Evolutionary conservation across 2,888 invertebrate species (phyloP), one percentile per base, ranked within the genome.

Genomic region (Tenthredo scrophulariae): DNA sequence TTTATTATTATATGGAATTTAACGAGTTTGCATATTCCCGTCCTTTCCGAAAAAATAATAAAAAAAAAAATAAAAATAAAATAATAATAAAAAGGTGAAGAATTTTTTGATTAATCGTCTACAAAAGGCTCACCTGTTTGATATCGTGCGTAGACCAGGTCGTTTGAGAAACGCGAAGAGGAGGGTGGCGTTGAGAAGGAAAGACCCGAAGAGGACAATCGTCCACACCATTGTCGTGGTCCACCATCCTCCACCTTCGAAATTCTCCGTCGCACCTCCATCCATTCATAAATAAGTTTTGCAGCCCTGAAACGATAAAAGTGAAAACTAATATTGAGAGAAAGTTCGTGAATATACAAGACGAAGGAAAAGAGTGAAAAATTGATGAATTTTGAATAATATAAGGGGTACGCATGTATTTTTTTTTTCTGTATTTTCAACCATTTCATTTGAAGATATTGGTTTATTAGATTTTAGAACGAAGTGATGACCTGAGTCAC

Each of bases 71-170:
- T 0, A 3, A 62, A 62, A 62, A 22, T 26, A n/a, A 22, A 10
- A 62, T 26, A 62, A 22, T 26, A n/a, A 22, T 9, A n/a, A 26
- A 62, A 3, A 2, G 22, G 26, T 62, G 26, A 7, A 62, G 10
- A 26, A 62, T 62, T 13, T 62, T 10, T 62, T 62, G 9, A 22
- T 62, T 13, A 18, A n/a, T 54, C 18, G 7, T n/a, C n/a, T 54
- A 22, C 2, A 40, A 10, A 15, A 15, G 10, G 92, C 94, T 94
- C 94, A 97, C 97, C 96, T 95, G 95, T 97, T 97, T 85, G 97
- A 97, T 89, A 97, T 96, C 88, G 97, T 97, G 90, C 97, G 95
- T 79, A 97, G 94, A 77, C 96, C 96, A 82, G 97, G 96, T 88
- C 96, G 94, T 89, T 96, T 94, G 92, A 96, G 95, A 94, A 97